Evolutionary conservation across 1,140 invertebrate species (phyloP).

Genomic region (Phenacoccus solenopsis): DNA sequence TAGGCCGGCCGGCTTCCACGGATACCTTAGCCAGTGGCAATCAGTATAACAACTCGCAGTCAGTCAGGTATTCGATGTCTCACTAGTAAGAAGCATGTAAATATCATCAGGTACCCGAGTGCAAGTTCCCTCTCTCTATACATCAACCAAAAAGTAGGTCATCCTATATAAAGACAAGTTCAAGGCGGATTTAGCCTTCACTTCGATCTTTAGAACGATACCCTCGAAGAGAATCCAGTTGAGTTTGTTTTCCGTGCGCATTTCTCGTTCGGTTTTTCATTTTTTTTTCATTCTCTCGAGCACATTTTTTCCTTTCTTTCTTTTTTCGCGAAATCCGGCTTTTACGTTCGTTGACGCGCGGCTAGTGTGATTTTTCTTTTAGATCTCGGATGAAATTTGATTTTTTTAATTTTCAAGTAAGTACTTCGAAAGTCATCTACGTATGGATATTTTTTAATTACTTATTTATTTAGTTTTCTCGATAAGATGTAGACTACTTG

Average conservation of each 20-base stretch:
- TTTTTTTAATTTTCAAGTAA: background rate
- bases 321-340: background rate
- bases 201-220: constrained; percentile 4
- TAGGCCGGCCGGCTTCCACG: constrained; percentile 3
- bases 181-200: constrained; percentile 9
- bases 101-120: constrained; percentile 5
- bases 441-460: background rate
- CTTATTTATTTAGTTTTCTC: background rate
- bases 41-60: background rate
- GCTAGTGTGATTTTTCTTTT: background rate
- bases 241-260: background rate
- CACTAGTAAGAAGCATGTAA: constrained; percentile 9
- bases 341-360: background rate
- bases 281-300: background rate
- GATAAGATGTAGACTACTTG: too few relatives aligned
- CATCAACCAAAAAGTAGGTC: constrained; percentile 12
- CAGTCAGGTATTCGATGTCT: constrained; percentile 11
- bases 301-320: background rate
- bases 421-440: too few relatives aligned
- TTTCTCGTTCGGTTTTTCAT: too few relatives aligned
- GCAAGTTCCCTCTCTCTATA: constrained; percentile 5
- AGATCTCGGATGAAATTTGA: background rate
- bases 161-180: constrained; percentile 17
- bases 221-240: background rate
- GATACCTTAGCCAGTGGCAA: constrained; percentile 13